Percentiles rank a stretch among this genome's conserved stretches.
phyloP scores from a whole-genome alignment of 2,113 vertebrate species.

The Athene noctua region DNA sequence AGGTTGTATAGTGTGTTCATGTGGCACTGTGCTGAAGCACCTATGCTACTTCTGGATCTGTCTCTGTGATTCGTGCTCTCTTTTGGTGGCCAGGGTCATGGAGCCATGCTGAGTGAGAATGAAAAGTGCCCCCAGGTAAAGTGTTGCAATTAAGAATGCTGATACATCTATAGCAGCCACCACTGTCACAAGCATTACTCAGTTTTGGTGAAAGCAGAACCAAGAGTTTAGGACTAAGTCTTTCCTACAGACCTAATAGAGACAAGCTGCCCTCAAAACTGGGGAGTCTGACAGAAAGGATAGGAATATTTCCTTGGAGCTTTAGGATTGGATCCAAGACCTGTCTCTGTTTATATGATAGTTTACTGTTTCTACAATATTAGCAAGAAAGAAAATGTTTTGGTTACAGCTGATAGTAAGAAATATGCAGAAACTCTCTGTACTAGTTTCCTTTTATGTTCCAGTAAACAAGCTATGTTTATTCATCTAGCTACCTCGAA shows the following conservation, averaged over 20 bases:
- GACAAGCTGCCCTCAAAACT: not conserved
- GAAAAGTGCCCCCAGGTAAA: not conserved
- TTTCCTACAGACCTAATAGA: not conserved
- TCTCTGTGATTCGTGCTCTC: not conserved
- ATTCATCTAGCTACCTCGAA: not conserved
- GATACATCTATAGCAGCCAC: not conserved
- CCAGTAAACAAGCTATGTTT: not conserved
- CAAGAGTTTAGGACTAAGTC: not conserved
- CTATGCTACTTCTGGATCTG: not conserved
- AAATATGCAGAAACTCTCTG: not conserved
- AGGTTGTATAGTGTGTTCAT: not conserved
- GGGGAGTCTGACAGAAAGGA: not conserved
- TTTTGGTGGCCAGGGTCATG: not conserved
- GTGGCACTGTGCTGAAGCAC: not conserved
- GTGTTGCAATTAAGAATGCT: not conserved
- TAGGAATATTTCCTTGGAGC: not conserved
- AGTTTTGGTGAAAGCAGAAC: not conserved
- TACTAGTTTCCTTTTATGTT: not conserved
- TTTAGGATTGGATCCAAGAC: not conserved
- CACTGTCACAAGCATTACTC: not conserved
- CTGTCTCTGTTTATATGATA: not conserved
- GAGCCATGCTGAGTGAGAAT: not conserved
- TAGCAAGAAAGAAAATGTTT: not conserved
- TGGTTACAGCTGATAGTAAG: not conserved
- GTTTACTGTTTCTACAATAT: not conserved